Conservation (phyloP, 2,888 invertebrate genomes). For the Nephrotoma appendiculata region DNA sequence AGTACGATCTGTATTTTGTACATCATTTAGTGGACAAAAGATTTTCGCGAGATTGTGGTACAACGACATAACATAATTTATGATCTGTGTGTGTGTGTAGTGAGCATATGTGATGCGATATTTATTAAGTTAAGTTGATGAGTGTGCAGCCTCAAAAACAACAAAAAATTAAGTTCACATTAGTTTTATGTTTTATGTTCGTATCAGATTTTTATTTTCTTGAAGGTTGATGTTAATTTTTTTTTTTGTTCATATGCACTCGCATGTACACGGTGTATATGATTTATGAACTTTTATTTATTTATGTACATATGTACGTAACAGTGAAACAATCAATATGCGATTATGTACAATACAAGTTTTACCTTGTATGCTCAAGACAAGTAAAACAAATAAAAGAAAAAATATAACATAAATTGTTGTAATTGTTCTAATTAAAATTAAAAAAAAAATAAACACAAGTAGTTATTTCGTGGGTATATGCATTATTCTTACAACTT, state of each 20-base stretch:
- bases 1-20: not conserved
- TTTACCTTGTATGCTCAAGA: not conserved
- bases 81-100: not conserved
- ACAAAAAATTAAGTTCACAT: not conserved
- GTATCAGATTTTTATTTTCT: not conserved
- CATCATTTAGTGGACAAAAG: not conserved
- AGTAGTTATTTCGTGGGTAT: not conserved
- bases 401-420: not conserved
- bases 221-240: not conserved
- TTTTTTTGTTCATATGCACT: not conserved
- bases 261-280: not conserved
- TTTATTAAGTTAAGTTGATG: not conserved
- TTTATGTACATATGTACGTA: not conserved
- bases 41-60: not conserved
- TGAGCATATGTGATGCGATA: not conserved
- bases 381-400: not conserved
- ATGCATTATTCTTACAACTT: not conserved
- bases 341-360: not conserved
- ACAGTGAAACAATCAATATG: not conserved
- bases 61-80: not conserved
- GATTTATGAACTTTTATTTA: not conserved
- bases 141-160: not conserved
- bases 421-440: not conserved
- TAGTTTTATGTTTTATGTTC: not conserved
- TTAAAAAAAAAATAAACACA: not conserved